phyloP scores from a whole-genome alignment of 2,797 vertebrate genomes.

The Martes flavigula region DNA sequence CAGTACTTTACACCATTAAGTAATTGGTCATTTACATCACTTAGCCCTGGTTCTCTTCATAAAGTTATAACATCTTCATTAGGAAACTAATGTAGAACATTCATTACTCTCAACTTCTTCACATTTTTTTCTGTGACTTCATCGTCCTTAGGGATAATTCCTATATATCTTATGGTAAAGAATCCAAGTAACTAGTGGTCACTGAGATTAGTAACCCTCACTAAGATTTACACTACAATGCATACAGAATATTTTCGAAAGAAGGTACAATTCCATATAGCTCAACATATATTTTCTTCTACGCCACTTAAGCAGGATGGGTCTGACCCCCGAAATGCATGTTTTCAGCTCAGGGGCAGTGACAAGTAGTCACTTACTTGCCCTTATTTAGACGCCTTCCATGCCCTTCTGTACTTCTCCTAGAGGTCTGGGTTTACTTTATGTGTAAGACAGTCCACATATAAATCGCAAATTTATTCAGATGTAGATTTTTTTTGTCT shows the following conservation, averaged over 20 bases:
- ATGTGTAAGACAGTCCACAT: not conserved
- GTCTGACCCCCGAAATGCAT: not conserved
- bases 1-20: not conserved
- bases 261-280: not conserved
- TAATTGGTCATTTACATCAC: not conserved
- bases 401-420: not conserved
- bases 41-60: not conserved
- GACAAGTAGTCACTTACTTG: not conserved
- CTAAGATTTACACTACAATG: not conserved
- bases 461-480: not conserved
- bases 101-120: not conserved
- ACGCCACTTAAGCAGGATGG: no score
- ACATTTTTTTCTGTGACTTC: not conserved
- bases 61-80: not conserved
- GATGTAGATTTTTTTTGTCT: not conserved
- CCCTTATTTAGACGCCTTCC: not conserved
- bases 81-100: not conserved
- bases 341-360: not conserved
- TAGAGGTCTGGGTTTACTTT: not conserved
- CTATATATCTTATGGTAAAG: not conserved
- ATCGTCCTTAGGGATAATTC: not conserved
- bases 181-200: not conserved
- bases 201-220: not conserved
- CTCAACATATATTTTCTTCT: not conserved
- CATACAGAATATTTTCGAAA: not conserved